phyloP scores from a whole-genome alignment of 2,797 vertebrate genomes.

The Triplophysa yarkandensis region DNA sequence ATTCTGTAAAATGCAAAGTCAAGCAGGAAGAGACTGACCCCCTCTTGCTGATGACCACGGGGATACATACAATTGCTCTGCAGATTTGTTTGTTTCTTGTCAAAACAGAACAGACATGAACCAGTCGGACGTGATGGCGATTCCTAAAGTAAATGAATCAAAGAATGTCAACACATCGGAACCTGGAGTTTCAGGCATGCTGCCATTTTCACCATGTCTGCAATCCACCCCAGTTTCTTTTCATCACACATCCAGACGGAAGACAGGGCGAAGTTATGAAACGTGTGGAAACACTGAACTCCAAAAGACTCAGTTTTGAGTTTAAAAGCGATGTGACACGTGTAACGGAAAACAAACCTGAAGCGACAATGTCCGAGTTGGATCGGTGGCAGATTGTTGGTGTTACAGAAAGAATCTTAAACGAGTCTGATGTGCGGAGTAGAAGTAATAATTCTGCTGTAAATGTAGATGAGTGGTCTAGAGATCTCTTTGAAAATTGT shows the following conservation, averaged over 20 bases:
- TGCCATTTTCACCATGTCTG: slow-evolving; percentile 53
- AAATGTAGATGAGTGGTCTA: slow-evolving; percentile 50
- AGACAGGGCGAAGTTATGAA: neutral
- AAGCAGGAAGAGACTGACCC: slow-evolving; percentile 51
- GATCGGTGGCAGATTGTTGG: slow-evolving; percentile 14
- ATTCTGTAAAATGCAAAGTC: slow-evolving; percentile 39
- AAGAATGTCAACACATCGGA: slow-evolving; percentile 22
- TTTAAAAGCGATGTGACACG: neutral
- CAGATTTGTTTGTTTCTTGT: slow-evolving; percentile 70
- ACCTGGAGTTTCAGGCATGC: slow-evolving; percentile 4
- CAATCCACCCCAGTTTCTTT: slow-evolving; percentile 58
- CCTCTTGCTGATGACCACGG: slow-evolving; percentile 30
- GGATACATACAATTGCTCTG: slow-evolving; percentile 71
- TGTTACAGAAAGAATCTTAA: slow-evolving; percentile 12
- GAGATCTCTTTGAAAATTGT: slow-evolving; percentile 56
- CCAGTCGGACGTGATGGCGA: slow-evolving; percentile 8
- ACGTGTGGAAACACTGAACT: neutral
- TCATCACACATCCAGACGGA: slow-evolving; percentile 1
- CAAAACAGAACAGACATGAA: slow-evolving; percentile 33
- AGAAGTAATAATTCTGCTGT: slow-evolving; percentile 20
- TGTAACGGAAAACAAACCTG: slow-evolving; percentile 1
- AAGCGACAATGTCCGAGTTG: neutral
- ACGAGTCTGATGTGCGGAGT: neutral
- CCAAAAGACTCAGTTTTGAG: neutral
- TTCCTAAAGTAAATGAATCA: slow-evolving; percentile 6